Percentiles rank a stretch among this genome's conserved stretches.
Evolutionary conservation across 2,113 vertebrate genomes (phyloP).

Genomic region (Corapipo altera): DNA sequence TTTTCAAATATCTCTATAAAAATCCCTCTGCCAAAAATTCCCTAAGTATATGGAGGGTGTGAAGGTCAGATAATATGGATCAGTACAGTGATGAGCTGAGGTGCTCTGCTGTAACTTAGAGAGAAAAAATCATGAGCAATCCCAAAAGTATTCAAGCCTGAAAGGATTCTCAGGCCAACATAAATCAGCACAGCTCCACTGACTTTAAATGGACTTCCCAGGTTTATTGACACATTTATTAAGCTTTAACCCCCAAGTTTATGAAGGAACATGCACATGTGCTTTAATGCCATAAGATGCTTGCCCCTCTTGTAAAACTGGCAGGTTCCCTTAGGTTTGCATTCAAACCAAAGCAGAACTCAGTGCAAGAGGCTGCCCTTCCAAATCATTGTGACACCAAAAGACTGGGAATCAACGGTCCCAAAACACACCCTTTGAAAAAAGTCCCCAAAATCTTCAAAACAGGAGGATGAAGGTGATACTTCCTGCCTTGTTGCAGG

Average conservation of each 20-base stretch:
- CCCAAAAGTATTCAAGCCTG: not conserved
- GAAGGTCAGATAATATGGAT: not conserved
- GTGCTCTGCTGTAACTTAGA: not conserved
- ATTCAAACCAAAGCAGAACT: not conserved
- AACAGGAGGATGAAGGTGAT: not conserved
- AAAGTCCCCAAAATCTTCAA: not conserved
- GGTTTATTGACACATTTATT: not conserved
- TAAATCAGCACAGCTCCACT: not conserved
- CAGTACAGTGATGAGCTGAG: not conserved
- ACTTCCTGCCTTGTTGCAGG: not conserved
- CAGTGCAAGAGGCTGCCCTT: not conserved
- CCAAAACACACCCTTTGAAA: not conserved
- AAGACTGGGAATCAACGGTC: rapidly evolving
- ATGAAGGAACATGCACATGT: not conserved
- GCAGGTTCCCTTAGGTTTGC: not conserved
- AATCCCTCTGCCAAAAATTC: not conserved
- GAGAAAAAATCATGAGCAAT: not conserved
- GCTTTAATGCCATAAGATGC: not conserved
- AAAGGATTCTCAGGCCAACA: not conserved
- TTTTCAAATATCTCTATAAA: not conserved
- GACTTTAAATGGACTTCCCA: not conserved
- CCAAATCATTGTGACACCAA: not conserved
- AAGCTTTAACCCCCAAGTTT: not conserved
- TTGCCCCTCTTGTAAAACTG: not conserved
- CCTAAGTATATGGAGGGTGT: not conserved